phyloP scores from a whole-genome alignment of 2,113 vertebrate genomes.

The Vulpes vulpes region DNA sequence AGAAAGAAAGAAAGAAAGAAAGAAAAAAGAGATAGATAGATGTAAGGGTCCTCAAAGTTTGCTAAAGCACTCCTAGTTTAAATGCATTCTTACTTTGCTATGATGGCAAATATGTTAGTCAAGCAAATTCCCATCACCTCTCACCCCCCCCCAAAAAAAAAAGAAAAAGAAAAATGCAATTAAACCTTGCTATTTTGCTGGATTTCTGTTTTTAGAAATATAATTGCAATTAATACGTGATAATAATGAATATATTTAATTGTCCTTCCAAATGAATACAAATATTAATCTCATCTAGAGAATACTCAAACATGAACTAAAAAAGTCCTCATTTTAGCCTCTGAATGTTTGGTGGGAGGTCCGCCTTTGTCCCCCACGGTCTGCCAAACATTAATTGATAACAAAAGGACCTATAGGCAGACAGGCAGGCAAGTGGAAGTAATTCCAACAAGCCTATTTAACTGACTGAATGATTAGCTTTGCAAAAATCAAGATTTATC shows the following conservation, averaged over 20 bases:
- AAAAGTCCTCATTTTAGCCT: background rate
- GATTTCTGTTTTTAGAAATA: constrained; percentile 3
- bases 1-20: too few relatives aligned
- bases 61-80: background rate
- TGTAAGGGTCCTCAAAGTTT: background rate
- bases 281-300: background rate
- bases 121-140: background rate
- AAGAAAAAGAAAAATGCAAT: background rate
- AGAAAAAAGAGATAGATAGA: too few relatives aligned
- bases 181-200: background rate
- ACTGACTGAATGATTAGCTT: constrained; percentile 2
- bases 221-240: background rate
- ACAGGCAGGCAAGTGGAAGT: background rate
- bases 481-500: constrained; percentile 60
- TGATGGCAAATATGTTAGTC: constrained; percentile 5
- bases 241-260: background rate
- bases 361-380: background rate
- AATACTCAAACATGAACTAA: background rate
- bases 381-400: background rate
- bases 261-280: constrained; percentile 45
- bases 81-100: background rate
- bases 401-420: background rate
- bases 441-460: background rate
- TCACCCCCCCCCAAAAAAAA: background rate
- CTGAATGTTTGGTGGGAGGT: background rate